A percentile compares a stretch with the other conserved stretches of the same genome.
Conservation (phyloP, 2,113 vertebrate species). For the Cyprichromis sp. region DNA sequence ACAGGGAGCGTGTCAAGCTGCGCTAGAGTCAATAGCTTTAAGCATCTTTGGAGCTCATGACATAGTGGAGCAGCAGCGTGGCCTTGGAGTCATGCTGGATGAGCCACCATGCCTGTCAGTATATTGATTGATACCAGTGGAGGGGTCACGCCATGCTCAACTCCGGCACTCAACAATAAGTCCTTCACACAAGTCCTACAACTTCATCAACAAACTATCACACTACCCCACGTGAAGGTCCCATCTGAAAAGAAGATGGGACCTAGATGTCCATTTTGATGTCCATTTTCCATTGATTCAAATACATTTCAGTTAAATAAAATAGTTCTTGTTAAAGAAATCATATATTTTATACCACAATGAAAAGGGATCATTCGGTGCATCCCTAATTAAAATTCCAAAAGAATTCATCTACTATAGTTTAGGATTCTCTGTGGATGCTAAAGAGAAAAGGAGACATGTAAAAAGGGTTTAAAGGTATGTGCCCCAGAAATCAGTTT, state of each 20-base stretch:
- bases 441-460: background rate
- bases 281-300: background rate
- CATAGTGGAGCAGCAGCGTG: conserved; percentile 43
- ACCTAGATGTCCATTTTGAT: background rate
- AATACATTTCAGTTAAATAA: background rate
- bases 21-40: conserved; percentile 16
- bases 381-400: background rate
- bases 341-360: background rate
- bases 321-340: background rate
- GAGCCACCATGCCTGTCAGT: conserved; percentile 48
- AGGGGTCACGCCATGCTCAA: conserved; percentile 43
- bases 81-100: conserved; percentile 61
- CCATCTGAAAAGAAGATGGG: background rate
- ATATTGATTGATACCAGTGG: conserved; percentile 56
- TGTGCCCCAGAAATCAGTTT: background rate
- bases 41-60: conserved; percentile 52
- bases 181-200: conserved; percentile 25
- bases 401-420: background rate
- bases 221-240: background rate
- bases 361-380: background rate
- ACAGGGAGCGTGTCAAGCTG: background rate
- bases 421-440: background rate
- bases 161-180: background rate
- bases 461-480: background rate
- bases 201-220: conserved; percentile 39